These are phyloP conservation scores for Penelope pileata DNA, from an alignment of 2,113 vertebrate species.

Conservation along the genomic window DNA sequence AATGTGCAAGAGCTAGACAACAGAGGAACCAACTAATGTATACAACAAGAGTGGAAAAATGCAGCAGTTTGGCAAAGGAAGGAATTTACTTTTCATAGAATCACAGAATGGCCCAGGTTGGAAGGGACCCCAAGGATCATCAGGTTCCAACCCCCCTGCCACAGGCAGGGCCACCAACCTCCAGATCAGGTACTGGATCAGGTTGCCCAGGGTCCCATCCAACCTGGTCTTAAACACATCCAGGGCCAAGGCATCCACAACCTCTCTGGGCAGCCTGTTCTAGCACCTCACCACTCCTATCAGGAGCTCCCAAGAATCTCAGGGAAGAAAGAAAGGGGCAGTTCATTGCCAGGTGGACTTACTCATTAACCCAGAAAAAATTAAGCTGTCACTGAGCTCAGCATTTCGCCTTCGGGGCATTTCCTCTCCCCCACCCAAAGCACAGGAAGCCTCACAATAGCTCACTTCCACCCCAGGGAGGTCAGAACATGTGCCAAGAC, in stretches of 20 bases:
- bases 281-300: no score
- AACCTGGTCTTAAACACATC: no score
- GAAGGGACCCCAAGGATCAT: no score
- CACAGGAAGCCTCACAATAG: conserved; percentile 62
- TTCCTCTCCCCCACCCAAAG: conserved; percentile 62
- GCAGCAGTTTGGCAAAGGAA: background rate
- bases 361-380: background rate
- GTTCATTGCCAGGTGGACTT: background rate
- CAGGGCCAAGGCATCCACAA: no score
- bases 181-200: no score
- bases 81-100: background rate
- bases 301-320: background rate
- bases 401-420: background rate
- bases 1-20: background rate
- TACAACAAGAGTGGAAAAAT: background rate
- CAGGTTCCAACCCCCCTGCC: no score
- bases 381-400: background rate
- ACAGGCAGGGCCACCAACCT: no score
- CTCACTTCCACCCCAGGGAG: conserved; percentile 27
- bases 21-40: background rate
- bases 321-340: background rate
- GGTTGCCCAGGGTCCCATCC: no score
- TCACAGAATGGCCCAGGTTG: no score
- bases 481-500: background rate
- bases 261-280: no score